Evolutionary conservation across 2,888 invertebrate genomes (phyloP), one percentile per base, ranked within the genome.

Genomic region (Drosophila eohydei): DNA sequence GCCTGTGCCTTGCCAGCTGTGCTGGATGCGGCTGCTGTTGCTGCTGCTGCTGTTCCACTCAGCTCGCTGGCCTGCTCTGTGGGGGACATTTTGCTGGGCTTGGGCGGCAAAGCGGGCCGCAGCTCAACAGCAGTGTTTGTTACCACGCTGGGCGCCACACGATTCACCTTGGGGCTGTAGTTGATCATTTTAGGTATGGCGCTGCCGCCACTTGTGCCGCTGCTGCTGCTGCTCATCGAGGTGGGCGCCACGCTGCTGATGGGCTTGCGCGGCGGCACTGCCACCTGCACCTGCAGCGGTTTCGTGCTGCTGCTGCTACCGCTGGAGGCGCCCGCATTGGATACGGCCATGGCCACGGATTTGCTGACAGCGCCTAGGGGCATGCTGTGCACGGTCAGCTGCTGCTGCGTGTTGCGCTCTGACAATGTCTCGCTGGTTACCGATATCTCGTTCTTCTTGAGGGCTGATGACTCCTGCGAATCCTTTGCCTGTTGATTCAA

Each of bases 171-270:
- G 76, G 93, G 93, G 70, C 80, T 92, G 75, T 92, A 92, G 46
- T 92, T 91, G 14, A 93, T 91, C 83, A 92, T 93, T 86, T 93
- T 93, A 64, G 93, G 91, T 81, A 92, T 87, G 50, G 88, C 58
- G 58, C 85, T 86, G 72, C 66, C 56, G 41, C 16, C 54, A 30
- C 21, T 32, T 16, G 28, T 16, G 48, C 48, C 7, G 40, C 40
- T 14, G 16, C n/a, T 7, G 72, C 34, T 21, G 36, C 26, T 61
- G 66, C 88, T 85, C 89, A 96, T 94, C 59, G 96, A 95, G 76
- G 95, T 96, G 74, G 97, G 97, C 79, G 97, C 97, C 74, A 97
- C 97, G 93, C 97, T 97, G 92, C 97, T 97, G 78, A 97, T 96
- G 72, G 97, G 97, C 93, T 97, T 97, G 94, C 97, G 95, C 83